Evolutionary conservation across 2,797 vertebrate species (phyloP).

Genomic region (Cheirogaleus major): DNA sequence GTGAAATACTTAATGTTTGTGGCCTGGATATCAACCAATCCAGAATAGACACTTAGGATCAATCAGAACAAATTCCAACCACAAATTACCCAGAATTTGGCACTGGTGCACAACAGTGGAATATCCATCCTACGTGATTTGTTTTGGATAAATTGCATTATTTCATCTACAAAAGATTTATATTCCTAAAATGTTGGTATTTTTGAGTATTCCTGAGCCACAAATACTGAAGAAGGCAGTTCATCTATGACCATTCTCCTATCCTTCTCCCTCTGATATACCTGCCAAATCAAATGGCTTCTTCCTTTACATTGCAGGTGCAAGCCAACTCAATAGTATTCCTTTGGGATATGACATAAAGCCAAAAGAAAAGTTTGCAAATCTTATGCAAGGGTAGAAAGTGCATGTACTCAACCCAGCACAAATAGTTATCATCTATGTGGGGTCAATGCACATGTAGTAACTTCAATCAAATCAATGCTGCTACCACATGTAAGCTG

Average conservation of each 20-base stretch:
- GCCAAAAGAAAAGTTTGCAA: background rate
- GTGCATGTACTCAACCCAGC: background rate
- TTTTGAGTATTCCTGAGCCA: background rate
- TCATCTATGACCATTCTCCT: background rate
- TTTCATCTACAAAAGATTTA: background rate
- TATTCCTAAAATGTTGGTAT: conserved; percentile 2
- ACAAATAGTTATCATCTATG: background rate
- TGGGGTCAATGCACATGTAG: background rate
- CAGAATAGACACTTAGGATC: background rate
- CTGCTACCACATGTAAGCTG: background rate
- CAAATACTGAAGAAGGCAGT: background rate
- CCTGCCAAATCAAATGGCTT: background rate
- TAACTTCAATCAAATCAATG: background rate
- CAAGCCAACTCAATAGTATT: background rate
- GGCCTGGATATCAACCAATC: background rate
- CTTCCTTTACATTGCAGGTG: background rate
- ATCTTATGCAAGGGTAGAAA: background rate
- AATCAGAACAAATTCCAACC: background rate
- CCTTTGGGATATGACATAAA: background rate
- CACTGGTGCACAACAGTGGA: background rate
- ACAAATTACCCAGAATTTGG: background rate
- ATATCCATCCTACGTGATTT: background rate
- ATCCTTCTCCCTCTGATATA: background rate
- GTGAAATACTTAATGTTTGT: background rate
- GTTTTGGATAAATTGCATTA: background rate